Evolutionary conservation across 2,797 vertebrate species (phyloP).

Genomic region (Notolepis coatsorum): DNA sequence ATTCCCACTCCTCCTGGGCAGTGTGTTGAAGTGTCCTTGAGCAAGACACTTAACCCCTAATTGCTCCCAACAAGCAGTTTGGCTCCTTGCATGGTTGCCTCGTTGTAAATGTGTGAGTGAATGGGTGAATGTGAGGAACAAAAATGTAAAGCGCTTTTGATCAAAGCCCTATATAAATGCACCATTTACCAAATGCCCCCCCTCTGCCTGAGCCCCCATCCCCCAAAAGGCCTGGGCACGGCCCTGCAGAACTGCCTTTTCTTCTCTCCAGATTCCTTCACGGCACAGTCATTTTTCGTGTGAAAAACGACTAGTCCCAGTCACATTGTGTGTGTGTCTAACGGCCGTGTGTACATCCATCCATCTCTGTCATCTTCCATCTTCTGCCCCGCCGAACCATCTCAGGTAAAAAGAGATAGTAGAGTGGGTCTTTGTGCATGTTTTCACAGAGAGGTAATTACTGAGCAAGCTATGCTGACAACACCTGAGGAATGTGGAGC

Average conservation of each 20-base stretch:
- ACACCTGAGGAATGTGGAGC: slow-evolving; percentile 82
- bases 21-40: no score
- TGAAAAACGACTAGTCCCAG: not conserved
- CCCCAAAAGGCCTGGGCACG: no score
- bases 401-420: slow-evolving; percentile 33
- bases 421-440: slow-evolving; percentile 49
- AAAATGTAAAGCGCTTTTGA: no score
- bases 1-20: no score
- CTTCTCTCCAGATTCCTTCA: not conserved
- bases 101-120: no score
- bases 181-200: no score
- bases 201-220: no score
- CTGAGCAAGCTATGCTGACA: slow-evolving; percentile 71
- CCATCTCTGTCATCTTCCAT: slow-evolving; percentile 8
- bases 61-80: no score
- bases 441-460: slow-evolving; percentile 75
- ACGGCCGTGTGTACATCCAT: slow-evolving; percentile 14
- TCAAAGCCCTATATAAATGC: no score
- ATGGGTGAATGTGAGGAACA: no score
- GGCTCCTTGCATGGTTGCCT: no score
- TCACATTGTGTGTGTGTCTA: slow-evolving; percentile 3
- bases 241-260: slow-evolving; percentile 1
- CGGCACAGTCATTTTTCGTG: not conserved
- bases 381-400: slow-evolving; percentile 10
- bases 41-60: no score